These are phyloP conservation scores for Drosophila flavopinicola DNA, from an alignment of 2,888 invertebrate genomes.

Conservation along the genomic window DNA sequence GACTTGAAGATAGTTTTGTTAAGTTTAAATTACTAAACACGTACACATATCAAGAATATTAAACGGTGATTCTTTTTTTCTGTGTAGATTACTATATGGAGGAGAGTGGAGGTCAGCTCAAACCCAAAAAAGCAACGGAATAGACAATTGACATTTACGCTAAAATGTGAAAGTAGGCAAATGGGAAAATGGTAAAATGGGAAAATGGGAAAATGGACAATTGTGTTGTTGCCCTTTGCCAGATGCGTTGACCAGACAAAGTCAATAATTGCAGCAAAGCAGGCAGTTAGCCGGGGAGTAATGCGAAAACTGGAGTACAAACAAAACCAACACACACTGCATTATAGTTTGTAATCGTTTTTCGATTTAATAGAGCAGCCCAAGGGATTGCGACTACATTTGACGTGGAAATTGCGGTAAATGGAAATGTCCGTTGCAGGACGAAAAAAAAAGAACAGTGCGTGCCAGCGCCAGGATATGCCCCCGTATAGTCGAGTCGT, in stretches of 20 bases:
- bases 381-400: slow-evolving; percentile 40
- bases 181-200: slow-evolving; percentile 10
- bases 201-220: slow-evolving; percentile 32
- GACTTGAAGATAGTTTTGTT: too few relatives aligned
- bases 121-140: slow-evolving; percentile 18
- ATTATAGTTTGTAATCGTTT: slow-evolving; percentile 80
- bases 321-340: slow-evolving; percentile 58
- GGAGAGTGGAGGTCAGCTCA: background rate
- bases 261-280: slow-evolving; percentile 54
- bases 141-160: slow-evolving; percentile 71
- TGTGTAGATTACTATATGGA: too few relatives aligned
- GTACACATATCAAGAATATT: too few relatives aligned
- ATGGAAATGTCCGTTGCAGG: slow-evolving; percentile 72
- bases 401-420: slow-evolving; percentile 62
- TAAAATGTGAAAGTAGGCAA: slow-evolving; percentile 35
- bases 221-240: slow-evolving; percentile 21
- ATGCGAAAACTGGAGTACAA: background rate
- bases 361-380: slow-evolving; percentile 72
- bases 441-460: slow-evolving; percentile 29
- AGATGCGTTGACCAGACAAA: slow-evolving; percentile 59
- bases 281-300: background rate
- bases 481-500: slow-evolving; percentile 4
- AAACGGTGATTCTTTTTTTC: too few relatives aligned
- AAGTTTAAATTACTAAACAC: too few relatives aligned
- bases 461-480: slow-evolving; percentile 43